A percentile compares a stretch with the other conserved stretches of the same genome.
phyloP scores from a whole-genome alignment of 2,797 vertebrate species.

The Sebastes oblongus region DNA sequence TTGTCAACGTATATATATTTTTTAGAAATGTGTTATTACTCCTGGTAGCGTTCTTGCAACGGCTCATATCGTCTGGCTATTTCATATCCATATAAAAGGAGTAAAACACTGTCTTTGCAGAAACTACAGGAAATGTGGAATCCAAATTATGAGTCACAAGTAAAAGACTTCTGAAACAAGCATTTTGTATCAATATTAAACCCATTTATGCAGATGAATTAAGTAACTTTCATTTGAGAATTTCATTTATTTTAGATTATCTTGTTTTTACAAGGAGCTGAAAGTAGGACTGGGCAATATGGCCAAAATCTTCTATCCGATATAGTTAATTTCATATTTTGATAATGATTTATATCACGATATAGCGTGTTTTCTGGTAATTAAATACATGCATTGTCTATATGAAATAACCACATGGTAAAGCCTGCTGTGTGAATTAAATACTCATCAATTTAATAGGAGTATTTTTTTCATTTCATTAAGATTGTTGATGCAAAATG shows the following conservation, averaged over 20 bases:
- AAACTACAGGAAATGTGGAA: not conserved
- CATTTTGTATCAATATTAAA: not conserved
- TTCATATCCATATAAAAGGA: not conserved
- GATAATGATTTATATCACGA: too few species aligned
- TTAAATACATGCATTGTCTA: too few species aligned
- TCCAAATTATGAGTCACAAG: not conserved
- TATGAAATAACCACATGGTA: too few species aligned
- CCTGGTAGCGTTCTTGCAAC: not conserved
- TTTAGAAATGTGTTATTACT: constrained; percentile 2
- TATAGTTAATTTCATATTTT: too few species aligned
- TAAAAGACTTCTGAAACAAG: not conserved
- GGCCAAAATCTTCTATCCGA: too few species aligned
- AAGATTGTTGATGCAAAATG: not conserved
- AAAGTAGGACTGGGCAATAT: too few species aligned
- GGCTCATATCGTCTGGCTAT: not conserved
- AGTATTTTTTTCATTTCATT: not conserved
- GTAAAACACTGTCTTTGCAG: not conserved
- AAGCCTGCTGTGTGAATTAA: too few species aligned
- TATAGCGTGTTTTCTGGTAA: too few species aligned
- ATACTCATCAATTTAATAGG: too few species aligned
- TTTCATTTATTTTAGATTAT: not conserved
- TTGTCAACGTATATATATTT: not conserved
- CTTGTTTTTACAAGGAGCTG: not conserved
- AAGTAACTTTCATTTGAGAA: not conserved
- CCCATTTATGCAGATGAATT: not conserved